Conservation (phyloP, 1,140 invertebrate genomes). For the Drosophila nigrodunni region DNA sequence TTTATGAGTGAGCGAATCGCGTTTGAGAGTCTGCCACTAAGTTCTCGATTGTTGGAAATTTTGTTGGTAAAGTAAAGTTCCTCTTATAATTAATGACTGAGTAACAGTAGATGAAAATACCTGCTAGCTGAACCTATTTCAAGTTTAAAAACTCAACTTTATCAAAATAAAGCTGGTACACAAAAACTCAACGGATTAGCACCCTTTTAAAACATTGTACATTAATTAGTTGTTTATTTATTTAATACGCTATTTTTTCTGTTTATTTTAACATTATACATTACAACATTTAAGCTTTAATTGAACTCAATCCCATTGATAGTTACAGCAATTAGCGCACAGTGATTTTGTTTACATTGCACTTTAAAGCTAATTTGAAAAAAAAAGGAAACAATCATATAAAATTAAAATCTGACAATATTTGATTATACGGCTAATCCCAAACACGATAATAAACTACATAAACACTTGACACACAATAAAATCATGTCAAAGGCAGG, state of each 20-base stretch:
- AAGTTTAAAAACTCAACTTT: too few species aligned
- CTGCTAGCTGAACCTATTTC: too few species aligned
- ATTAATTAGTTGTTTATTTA: too few species aligned
- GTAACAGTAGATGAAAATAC: too few species aligned
- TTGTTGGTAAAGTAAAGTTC: neutral
- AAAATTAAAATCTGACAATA: conserved; percentile 45
- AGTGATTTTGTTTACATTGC: conserved; percentile 12
- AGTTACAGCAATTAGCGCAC: neutral
- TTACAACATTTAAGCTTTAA: neutral
- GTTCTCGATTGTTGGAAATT: neutral
- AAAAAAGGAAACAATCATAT: neutral
- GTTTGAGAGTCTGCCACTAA: conserved; percentile 29
- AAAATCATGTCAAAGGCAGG: conserved; percentile 26
- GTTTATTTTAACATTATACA: neutral
- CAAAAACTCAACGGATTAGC: too few species aligned
- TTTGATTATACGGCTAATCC: conserved; percentile 58
- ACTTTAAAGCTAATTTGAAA: conserved; percentile 34
- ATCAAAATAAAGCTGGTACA: too few species aligned
- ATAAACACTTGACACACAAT: conserved; percentile 21
- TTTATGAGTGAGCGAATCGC: conserved; percentile 66
- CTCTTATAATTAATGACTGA: too few species aligned
- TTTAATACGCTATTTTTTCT: neutral
- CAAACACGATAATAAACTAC: conserved; percentile 38
- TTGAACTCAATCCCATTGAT: neutral
- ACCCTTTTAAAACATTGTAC: too few species aligned